Evolutionary conservation across 2,797 vertebrate species (phyloP).

Genomic region (Fratercula arctica): DNA sequence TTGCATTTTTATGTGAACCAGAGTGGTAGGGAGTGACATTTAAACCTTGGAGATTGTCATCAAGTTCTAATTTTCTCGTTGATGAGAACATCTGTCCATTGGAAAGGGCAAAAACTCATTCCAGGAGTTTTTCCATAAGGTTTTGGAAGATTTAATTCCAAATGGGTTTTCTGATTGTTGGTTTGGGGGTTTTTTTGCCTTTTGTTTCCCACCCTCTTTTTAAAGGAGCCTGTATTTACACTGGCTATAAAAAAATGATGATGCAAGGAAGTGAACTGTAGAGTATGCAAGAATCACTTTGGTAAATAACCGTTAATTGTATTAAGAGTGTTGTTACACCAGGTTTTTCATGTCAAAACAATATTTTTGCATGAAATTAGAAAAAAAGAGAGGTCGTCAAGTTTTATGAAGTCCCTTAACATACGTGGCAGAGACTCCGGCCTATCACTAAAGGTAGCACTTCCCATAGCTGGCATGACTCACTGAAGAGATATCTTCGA

Average conservation of each 20-base stretch:
- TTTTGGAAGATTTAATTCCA: background rate
- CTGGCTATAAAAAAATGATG: background rate
- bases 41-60: conserved; percentile 27
- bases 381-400: background rate
- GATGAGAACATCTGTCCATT: conserved; percentile 28
- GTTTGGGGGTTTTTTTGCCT: background rate
- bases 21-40: conserved; percentile 18
- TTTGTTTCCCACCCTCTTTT: background rate
- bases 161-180: background rate
- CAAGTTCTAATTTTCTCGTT: conserved; percentile 24
- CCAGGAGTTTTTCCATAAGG: background rate
- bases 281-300: background rate
- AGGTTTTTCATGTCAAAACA: background rate
- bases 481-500: background rate
- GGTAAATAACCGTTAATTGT: background rate
- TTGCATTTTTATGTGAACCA: conserved; percentile 23
- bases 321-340: background rate
- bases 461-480: background rate
- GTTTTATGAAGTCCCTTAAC: background rate
- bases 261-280: background rate
- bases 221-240: background rate
- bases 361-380: background rate
- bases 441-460: background rate
- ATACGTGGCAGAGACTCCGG: background rate
- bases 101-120: conserved; percentile 14